phyloP scores from a whole-genome alignment of 2,113 vertebrate genomes.

The Hippocampus zosterae region DNA sequence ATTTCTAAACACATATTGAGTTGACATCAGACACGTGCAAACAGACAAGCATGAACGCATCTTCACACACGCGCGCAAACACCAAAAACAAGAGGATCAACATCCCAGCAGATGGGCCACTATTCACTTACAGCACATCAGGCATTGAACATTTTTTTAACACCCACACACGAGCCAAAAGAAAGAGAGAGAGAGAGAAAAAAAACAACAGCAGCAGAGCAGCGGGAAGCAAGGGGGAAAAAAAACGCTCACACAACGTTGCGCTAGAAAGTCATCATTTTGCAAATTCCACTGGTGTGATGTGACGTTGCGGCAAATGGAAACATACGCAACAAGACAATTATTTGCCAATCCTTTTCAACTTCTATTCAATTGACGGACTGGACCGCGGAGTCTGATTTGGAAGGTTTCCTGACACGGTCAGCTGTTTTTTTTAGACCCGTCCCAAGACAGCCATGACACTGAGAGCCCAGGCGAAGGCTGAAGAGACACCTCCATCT shows the following conservation, averaged over 20 bases:
- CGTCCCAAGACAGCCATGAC: too few relatives aligned
- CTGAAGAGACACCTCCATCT: too few relatives aligned
- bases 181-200: constrained; percentile 19
- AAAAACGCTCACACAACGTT: constrained; percentile 50
- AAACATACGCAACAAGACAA: too few relatives aligned
- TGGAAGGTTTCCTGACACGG: too few relatives aligned
- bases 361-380: too few relatives aligned
- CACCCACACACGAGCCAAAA: constrained; percentile 46
- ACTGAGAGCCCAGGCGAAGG: too few relatives aligned
- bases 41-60: constrained; percentile 42
- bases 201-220: too few relatives aligned
- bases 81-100: constrained; percentile 47
- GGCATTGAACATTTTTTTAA: constrained; percentile 43
- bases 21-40: constrained; percentile 46
- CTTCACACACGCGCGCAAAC: background rate
- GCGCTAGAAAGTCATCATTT: constrained; percentile 54
- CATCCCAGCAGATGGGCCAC: constrained; percentile 53
- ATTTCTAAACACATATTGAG: constrained; percentile 29
- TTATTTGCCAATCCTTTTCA: too few relatives aligned
- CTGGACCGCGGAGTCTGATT: too few relatives aligned
- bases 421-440: too few relatives aligned
- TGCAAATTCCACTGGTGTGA: constrained; percentile 8
- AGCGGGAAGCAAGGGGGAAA: background rate
- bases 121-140: constrained; percentile 52
- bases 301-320: too few relatives aligned